Conservation (phyloP, 1,140 invertebrate genomes). For the Scaptomyza graminum region DNA sequence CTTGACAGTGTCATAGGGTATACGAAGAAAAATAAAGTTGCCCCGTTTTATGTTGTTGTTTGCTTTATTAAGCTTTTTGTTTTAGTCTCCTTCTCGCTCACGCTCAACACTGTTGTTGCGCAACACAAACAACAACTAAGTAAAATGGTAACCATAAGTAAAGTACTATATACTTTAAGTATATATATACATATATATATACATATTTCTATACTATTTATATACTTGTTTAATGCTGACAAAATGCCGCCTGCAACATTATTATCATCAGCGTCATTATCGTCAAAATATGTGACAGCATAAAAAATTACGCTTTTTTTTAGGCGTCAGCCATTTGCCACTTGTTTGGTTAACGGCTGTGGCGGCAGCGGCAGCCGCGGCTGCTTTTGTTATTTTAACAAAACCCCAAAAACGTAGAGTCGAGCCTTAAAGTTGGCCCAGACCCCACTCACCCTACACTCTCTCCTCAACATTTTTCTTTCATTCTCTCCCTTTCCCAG, state of each 20-base stretch:
- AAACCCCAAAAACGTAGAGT: slow-evolving; percentile 51
- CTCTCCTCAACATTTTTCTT: neutral
- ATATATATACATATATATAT: no score
- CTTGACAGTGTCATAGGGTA: slow-evolving; percentile 31
- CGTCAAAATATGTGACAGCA: slow-evolving; percentile 70
- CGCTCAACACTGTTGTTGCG: neutral
- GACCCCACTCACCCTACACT: neutral
- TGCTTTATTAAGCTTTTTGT: slow-evolving; percentile 31
- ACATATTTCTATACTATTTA: no score
- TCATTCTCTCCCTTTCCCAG: neutral
- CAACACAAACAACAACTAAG: slow-evolving; percentile 46
- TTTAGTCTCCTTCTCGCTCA: slow-evolving; percentile 7
- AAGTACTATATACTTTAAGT: slow-evolving; percentile 75
- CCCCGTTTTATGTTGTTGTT: slow-evolving; percentile 17
- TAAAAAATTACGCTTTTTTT: slow-evolving; percentile 79
- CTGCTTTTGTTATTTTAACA: slow-evolving; percentile 71
- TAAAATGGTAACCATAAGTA: slow-evolving; percentile 64
- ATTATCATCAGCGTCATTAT: slow-evolving; percentile 46
- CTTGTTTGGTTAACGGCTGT: slow-evolving; percentile 71
- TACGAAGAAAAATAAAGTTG: slow-evolving; percentile 34
- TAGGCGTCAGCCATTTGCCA: slow-evolving; percentile 60
- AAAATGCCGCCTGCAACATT: slow-evolving; percentile 39
- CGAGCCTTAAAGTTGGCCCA: slow-evolving; percentile 64
- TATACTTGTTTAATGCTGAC: slow-evolving; percentile 53
- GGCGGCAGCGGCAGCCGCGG: slow-evolving; percentile 11